Conservation (phyloP, 2,888 invertebrate species). For the Drosophila austrosaltans region DNA sequence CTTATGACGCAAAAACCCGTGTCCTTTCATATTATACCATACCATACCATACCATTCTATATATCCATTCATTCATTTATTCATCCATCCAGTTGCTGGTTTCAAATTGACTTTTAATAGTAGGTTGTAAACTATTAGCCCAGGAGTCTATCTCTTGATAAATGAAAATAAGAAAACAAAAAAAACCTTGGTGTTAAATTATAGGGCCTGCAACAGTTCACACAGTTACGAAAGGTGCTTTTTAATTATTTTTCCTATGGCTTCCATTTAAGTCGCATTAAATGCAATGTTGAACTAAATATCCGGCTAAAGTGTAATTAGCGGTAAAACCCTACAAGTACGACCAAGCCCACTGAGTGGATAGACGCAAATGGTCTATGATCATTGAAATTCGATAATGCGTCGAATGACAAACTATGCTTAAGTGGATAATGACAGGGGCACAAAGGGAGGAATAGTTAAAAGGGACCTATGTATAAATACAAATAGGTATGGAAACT, state of each 20-base stretch:
- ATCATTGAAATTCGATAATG: slow-evolving; percentile 21
- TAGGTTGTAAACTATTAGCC: slow-evolving; percentile 47
- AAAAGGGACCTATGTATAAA: neutral
- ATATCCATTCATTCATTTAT: neutral
- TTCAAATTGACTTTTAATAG: slow-evolving; percentile 74
- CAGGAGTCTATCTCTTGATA: slow-evolving; percentile 33
- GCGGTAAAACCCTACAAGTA: slow-evolving; percentile 71
- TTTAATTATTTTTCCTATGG: slow-evolving; percentile 43
- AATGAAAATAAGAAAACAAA: neutral
- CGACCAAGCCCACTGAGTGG: slow-evolving; percentile 25
- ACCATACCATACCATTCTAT: too few relatives aligned
- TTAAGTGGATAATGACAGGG: slow-evolving; percentile 17
- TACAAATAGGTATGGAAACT: neutral
- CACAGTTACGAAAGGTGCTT: slow-evolving; percentile 25
- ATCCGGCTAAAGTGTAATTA: slow-evolving; percentile 76
- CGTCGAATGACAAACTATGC: slow-evolving; percentile 16
- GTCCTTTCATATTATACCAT: slow-evolving; percentile 48
- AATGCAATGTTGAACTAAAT: slow-evolving; percentile 54
- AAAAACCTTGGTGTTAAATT: slow-evolving; percentile 37
- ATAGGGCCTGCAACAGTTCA: slow-evolving; percentile 29
- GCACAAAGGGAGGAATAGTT: neutral
- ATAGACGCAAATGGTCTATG: slow-evolving; percentile 28
- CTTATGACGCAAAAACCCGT: slow-evolving; percentile 36
- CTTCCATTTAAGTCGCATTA: slow-evolving; percentile 44
- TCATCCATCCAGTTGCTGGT: neutral